Percentiles rank a stretch among this genome's conserved stretches.
Conservation (phyloP, 2,888 invertebrate genomes). For the Pinctada fucata region DNA sequence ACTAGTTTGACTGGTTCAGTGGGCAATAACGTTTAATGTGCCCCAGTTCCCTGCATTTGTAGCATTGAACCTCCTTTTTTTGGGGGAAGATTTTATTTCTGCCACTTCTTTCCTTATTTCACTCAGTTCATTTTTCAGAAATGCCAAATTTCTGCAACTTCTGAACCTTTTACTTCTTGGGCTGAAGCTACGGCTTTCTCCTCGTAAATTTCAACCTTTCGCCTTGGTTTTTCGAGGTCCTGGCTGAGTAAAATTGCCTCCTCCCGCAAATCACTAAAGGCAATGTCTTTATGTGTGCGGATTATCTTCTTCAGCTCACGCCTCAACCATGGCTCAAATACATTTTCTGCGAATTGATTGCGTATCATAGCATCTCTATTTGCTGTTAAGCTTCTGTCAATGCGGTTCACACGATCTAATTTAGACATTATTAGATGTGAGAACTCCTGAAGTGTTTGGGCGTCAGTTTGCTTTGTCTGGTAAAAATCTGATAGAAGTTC, state of each 20-base stretch:
- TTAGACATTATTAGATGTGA: conserved; percentile 24
- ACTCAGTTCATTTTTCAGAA: no score
- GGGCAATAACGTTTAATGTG: conserved; percentile 14
- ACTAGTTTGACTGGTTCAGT: not conserved
- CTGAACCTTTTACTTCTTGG: no score
- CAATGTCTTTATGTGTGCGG: not conserved
- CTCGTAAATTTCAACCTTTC: no score
- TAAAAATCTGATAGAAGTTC: conserved; percentile 24
- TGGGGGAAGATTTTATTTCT: not conserved
- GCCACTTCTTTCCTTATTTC: not conserved
- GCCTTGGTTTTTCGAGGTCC: no score
- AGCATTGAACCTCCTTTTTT: not conserved
- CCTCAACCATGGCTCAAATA: conserved; percentile 14
- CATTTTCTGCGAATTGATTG: conserved; percentile 29
- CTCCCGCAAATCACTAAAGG: conserved; percentile 23
- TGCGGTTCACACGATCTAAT: not conserved
- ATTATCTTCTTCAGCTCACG: conserved; percentile 19
- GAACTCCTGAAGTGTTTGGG: conserved; percentile 3
- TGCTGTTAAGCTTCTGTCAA: not conserved
- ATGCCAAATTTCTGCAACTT: no score
- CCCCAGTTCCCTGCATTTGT: conserved; percentile 5
- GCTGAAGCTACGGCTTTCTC: no score
- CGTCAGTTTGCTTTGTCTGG: not conserved
- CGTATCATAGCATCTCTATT: conserved; percentile 11
- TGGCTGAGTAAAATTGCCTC: conserved; percentile 10